Evolutionary conservation across 2,797 vertebrate genomes (phyloP).

Genomic region (Chromis chromis): DNA sequence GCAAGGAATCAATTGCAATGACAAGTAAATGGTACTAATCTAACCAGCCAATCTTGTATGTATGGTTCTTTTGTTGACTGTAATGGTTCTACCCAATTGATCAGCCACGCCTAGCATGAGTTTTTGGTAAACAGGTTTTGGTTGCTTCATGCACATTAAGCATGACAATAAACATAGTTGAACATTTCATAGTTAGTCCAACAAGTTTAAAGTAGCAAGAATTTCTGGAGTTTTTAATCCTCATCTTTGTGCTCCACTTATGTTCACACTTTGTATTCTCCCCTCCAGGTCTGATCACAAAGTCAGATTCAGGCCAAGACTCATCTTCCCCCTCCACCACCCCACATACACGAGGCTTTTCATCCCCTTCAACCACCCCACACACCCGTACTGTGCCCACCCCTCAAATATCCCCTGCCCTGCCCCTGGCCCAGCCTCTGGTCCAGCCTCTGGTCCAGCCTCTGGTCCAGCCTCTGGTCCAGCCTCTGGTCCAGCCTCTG

Average conservation of each 20-base stretch:
- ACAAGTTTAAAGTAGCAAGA: not conserved
- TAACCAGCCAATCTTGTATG: constrained; percentile 25
- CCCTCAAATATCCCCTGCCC: constrained; percentile 41
- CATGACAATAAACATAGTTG: not conserved
- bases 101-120: not conserved
- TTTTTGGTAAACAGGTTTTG: not conserved
- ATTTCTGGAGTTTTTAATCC: not conserved
- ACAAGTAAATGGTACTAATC: constrained; percentile 3
- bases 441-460: constrained; percentile 9
- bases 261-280: not conserved
- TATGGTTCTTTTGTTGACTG: not conserved
- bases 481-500: constrained; percentile 21
- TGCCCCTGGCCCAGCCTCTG: not conserved
- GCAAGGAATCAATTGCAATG: not conserved
- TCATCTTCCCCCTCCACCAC: constrained; percentile 76
- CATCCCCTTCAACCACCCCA: constrained; percentile 56
- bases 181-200: not conserved
- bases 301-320: constrained; percentile 79
- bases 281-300: constrained; percentile 69
- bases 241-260: not conserved
- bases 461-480: constrained; percentile 30
- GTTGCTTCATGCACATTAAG: not conserved
- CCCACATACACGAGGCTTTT: constrained; percentile 74
- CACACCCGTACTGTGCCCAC: constrained; percentile 23
- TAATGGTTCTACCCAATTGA: not conserved